Evolutionary conservation across 2,888 invertebrate species (phyloP).

Genomic region (Acronicta leporina): DNA sequence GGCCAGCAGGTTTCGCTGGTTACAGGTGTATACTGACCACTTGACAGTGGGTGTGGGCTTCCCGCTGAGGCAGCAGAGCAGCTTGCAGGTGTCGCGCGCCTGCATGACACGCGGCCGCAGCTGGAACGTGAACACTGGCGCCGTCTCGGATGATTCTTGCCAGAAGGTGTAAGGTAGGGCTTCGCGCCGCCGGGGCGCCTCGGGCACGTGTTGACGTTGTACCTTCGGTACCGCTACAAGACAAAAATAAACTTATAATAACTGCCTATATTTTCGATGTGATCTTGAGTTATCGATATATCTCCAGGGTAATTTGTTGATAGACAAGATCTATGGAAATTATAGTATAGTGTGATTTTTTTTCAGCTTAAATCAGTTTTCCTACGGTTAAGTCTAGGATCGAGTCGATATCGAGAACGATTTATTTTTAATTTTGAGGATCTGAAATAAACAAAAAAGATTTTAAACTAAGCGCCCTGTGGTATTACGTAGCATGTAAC

Average conservation of each 20-base stretch:
- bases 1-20: too few relatives aligned
- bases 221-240: constrained; percentile 92
- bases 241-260: neutral
- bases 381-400: too few relatives aligned
- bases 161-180: constrained; percentile 96
- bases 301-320: too few relatives aligned
- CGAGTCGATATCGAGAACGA: too few relatives aligned
- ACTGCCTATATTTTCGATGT: neutral
- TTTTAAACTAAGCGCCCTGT: too few relatives aligned
- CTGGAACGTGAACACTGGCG: constrained; percentile 99
- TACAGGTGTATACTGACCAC: constrained; percentile 87
- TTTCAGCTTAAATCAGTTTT: too few relatives aligned
- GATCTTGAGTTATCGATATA: too few relatives aligned
- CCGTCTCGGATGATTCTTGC: constrained; percentile 97
- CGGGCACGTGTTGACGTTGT: constrained; percentile 92
- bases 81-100: constrained; percentile 98
- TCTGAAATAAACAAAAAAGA: too few relatives aligned
- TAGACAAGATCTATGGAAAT: too few relatives aligned
- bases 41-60: constrained; percentile 98
- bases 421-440: too few relatives aligned
- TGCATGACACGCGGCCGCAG: constrained; percentile 99
- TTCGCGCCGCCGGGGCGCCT: constrained; percentile 94
- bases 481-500: too few relatives aligned
- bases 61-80: constrained; percentile 98
- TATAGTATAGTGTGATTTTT: too few relatives aligned